A percentile compares a stretch with the other conserved stretches of the same genome.
Evolutionary conservation across 1,140 invertebrate genomes (phyloP).

Genomic region (Metaphire vulgaris): DNA sequence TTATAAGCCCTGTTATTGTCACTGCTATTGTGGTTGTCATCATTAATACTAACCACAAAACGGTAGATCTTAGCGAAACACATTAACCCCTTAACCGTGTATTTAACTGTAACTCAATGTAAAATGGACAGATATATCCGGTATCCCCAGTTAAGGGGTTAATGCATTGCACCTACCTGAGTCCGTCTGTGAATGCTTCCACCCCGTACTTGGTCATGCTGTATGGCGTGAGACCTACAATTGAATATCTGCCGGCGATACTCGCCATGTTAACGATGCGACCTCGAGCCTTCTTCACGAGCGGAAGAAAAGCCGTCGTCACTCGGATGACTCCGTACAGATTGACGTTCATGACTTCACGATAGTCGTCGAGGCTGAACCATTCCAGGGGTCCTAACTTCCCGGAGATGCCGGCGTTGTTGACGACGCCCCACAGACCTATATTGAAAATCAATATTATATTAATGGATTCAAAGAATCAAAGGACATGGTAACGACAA

Average conservation of each 20-base stretch:
- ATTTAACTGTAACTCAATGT: too few species aligned
- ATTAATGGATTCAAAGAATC: too few species aligned
- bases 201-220: slow-evolving; percentile 68
- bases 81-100: too few species aligned
- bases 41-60: too few species aligned
- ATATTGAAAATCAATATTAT: neutral
- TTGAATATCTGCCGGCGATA: slow-evolving; percentile 46
- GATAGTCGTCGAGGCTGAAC: slow-evolving; percentile 32
- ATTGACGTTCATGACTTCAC: slow-evolving; percentile 35
- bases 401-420: slow-evolving; percentile 36
- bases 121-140: too few species aligned
- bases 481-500: neutral
- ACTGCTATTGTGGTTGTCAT: too few species aligned
- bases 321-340: slow-evolving; percentile 32
- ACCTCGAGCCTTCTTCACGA: slow-evolving; percentile 12
- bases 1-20: too few species aligned
- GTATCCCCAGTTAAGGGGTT: too few species aligned
- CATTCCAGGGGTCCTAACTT: slow-evolving; percentile 32
- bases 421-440: slow-evolving; percentile 33
- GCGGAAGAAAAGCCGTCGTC: slow-evolving; percentile 32
- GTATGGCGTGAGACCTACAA: slow-evolving; percentile 60
- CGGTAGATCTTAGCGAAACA: too few species aligned
- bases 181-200: slow-evolving; percentile 70
- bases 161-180: too few species aligned
- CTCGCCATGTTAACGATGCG: slow-evolving; percentile 17